Evolutionary conservation across 2,113 vertebrate species (phyloP), one percentile per base, ranked within the genome.

Genomic region (Eonycteris spelaea): DNA sequence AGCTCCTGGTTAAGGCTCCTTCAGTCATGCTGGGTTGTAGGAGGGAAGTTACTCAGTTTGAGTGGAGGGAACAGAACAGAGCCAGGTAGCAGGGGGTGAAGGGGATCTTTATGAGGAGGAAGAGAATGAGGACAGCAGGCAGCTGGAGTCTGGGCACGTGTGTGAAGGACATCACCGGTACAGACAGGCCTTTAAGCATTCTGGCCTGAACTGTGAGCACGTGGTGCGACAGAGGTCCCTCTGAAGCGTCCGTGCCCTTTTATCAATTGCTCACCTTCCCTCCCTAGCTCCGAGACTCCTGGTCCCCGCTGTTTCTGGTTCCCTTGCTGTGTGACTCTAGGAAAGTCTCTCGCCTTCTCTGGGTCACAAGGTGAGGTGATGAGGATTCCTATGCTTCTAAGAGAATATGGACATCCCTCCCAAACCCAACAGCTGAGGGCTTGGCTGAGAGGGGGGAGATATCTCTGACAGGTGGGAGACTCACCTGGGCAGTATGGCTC

Each of bases 401-500:
- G n/a, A 88, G 22, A 75, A 53, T 8, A 3, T 43, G 59, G 63
- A 48, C 26, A 89, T 18, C 28, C 22, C 53, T 73, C 67, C 11
- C 51, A 83, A 19, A 48, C 15, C 75, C 14, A 6, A 90, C 18
- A 82, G 14, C 65, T 51, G 40, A 65, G 45, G 10, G 38, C 43
- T 15, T 83, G n/a, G 48, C 75, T 59, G 61, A 87, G 35, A 22
- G 53, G 5, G 2, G 22, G 63, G 10, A 35, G 28, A 63, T 1
- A 43, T 33, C 40, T 35, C 87, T 85, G 38, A 22, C 18, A 13
- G 24, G 26, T 0, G 53, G 33, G 28, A 80, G 55, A 28, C 88
- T 97, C 94, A 99, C 99, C 99, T 99, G 99, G 30, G 99, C 83
- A 0, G 99, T 98, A 90, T 99, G 98, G 97, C 99, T 99, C 98